Evolutionary conservation across 2,888 invertebrate genomes (phyloP), one percentile per base, ranked within the genome.

Genomic region (Trissonchulus sp.): DNA sequence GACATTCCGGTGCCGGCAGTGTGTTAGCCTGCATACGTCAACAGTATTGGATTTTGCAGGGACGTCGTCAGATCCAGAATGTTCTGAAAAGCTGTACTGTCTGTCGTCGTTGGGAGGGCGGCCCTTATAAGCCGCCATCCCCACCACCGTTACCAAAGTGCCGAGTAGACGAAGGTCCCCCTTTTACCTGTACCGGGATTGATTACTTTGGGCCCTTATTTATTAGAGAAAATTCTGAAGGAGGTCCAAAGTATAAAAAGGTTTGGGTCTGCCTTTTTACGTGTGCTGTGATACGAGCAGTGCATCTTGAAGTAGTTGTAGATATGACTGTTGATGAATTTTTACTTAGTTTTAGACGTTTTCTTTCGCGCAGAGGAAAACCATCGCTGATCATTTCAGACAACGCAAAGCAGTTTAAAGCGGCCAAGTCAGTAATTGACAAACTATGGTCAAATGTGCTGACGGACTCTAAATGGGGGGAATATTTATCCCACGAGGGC

Each of bases 321-420:
- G 34, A 84, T 1, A 79, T 83, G 0, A 76, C 76, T 0, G 81
- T 84, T 0, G 74, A 78, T 2, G 76, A 77, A 30, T 85, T 85
- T 75, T 33, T 85, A 3, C 77, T 78, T 63, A 79, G 80, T 3
- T 76, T 85, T 3, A 73, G 82, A 62, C 75, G 84, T 65, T 85
- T 85, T 34, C 78, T 83, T n/a, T 79, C 81, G 0, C 74, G 83
- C 62, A 75, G 82, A 35, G 83, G 85, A 2, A 75, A 82, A 35
- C 83, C 83, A 0, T 77, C 68, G 15, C 78, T 80, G 1, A 80
- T 85, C 0, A 84, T 80, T 72, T 81, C 80, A 33, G 86, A 86
- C 74, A 86, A 85, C 75, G 84, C 84, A 0, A 82, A 82, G 0
- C 85, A 85, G 76, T 86, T 86, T 77, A 78, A 81, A n/a, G n/a